Evolutionary conservation across 2,888 invertebrate species (phyloP).

Genomic region (Aphodius sticticus): DNA sequence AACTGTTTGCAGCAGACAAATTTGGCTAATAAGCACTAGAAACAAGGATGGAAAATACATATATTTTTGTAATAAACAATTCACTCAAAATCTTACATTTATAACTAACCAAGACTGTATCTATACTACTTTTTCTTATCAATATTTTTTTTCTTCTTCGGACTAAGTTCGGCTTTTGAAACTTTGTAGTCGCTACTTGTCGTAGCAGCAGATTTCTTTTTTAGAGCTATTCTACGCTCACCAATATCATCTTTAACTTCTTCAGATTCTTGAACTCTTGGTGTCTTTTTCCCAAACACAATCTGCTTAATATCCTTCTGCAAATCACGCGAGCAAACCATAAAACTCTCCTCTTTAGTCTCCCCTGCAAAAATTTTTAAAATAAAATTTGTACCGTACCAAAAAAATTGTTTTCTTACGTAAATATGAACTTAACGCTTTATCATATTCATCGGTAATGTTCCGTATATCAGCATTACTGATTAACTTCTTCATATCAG

Average conservation of each 20-base stretch:
- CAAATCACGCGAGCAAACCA: background rate
- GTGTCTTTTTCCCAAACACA: background rate
- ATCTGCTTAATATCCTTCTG: conserved; percentile 10
- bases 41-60: too few species aligned
- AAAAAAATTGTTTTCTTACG: background rate
- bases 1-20: too few species aligned
- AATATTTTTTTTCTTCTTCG: background rate
- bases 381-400: background rate
- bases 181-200: background rate
- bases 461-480: conserved; percentile 19
- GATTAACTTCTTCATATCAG: conserved; percentile 16
- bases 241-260: conserved; percentile 7
- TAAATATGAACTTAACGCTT: conserved; percentile 20
- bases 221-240: background rate
- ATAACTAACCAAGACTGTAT: background rate
- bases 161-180: conserved; percentile 8
- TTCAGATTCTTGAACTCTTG: background rate
- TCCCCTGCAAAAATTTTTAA: background rate
- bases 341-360: background rate
- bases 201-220: conserved; percentile 5
- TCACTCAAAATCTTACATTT: background rate
- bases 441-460: conserved; percentile 23
- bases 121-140: background rate
- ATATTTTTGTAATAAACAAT: background rate
- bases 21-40: too few species aligned